These are phyloP conservation scores for Phasianus colchicus DNA, from an alignment of 2,113 vertebrate genomes.

Conservation along the genomic window DNA sequence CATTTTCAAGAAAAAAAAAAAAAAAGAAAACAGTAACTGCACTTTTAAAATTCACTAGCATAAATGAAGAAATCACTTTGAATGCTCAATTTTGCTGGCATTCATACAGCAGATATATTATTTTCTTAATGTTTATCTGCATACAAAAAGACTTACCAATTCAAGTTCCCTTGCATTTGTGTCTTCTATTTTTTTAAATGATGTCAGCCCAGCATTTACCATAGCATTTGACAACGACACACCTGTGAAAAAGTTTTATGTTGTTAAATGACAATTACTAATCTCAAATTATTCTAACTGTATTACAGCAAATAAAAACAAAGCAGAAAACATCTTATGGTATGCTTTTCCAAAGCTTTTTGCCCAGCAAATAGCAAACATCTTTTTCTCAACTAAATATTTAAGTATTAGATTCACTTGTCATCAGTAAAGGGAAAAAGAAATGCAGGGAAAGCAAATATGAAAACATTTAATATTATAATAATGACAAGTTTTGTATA, in stretches of 20 bases:
- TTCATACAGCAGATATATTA: background rate
- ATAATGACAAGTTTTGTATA: background rate
- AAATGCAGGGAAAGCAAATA: background rate
- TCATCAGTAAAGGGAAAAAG: background rate
- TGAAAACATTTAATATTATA: background rate
- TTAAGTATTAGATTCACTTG: background rate
- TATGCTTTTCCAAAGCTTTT: background rate
- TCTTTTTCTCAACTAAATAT: background rate
- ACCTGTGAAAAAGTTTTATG: conserved; percentile 78
- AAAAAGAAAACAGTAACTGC: background rate
- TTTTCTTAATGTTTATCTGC: background rate
- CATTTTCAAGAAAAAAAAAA: background rate
- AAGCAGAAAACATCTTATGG: background rate
- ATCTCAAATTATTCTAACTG: conserved; percentile 27
- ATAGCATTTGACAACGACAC: conserved; percentile 91
- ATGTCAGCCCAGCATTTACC: conserved; percentile 94
- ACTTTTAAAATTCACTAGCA: background rate
- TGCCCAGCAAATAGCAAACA: background rate
- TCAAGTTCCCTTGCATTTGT: conserved; percentile 92
- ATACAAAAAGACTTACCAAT: conserved; percentile 80
- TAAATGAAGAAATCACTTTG: background rate
- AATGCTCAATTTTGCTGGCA: background rate
- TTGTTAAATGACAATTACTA: conserved; percentile 18
- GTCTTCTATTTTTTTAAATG: conserved; percentile 95
- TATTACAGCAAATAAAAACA: background rate